These are phyloP conservation scores for Setipinna tenuifilis DNA, from an alignment of 2,797 vertebrate species.

Conservation along the genomic window DNA sequence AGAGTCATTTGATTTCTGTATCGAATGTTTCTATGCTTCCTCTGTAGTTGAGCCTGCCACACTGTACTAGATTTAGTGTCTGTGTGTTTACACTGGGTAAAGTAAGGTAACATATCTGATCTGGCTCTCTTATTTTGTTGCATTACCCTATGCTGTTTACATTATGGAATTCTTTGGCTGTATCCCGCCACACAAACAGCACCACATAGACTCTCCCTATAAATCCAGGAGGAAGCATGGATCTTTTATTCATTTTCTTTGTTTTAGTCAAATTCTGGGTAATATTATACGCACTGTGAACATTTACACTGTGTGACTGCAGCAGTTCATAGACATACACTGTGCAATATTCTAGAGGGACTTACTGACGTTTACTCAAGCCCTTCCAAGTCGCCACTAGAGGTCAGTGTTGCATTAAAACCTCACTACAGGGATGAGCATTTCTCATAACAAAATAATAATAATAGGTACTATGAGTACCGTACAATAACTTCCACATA, in stretches of 20 bases:
- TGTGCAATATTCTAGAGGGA: background rate
- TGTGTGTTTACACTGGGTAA: background rate
- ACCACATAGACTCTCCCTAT: too few species aligned
- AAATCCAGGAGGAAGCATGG: too few species aligned
- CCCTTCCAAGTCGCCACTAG: slow-evolving; percentile 36
- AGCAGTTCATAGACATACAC: background rate
- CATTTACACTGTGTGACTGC: too few species aligned
- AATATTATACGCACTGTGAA: too few species aligned
- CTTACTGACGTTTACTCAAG: background rate
- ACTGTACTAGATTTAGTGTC: background rate
- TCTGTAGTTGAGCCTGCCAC: background rate
- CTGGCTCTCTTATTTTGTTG: background rate
- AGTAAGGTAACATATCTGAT: background rate
- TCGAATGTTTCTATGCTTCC: background rate
- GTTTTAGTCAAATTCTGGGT: too few species aligned
- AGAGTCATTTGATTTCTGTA: background rate
- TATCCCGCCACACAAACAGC: too few species aligned
- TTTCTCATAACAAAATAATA: background rate
- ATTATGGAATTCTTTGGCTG: background rate
- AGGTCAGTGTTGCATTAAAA: slow-evolving; percentile 43
- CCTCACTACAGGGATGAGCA: background rate
- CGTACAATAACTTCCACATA: background rate
- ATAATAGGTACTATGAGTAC: background rate
- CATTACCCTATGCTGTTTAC: background rate
- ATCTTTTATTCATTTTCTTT: too few species aligned